Base-by-base conservation (phyloP, 1,140 invertebrate species). In the Ceratosolen solmsi region DNA sequence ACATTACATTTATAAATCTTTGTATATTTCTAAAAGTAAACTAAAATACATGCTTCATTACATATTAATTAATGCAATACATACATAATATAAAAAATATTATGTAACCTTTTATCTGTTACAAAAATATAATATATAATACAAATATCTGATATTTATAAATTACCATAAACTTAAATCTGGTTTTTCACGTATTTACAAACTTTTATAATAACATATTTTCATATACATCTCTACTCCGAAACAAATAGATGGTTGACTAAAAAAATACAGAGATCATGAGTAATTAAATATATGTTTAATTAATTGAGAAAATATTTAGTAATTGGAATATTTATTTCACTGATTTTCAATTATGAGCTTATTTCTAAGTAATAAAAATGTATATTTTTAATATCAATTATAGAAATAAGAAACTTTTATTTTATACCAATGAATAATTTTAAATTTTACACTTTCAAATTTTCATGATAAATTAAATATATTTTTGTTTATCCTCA, bases 251-350 rank as follows among this genome's bases (percentile, higher is more conserved):
- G 22, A 13, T 38, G 13, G 20, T 22, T 2, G 33, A 41, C 51
- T 71, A 5, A 27, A 58, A 79, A 79, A 72, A 38, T 70, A 77
- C 30, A 20, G 27, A 30, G 27, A 73, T 63, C 38, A 73, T n/a
- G 27, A 49, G 2, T 30, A 13, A 36, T n/a, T 73, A 63, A 72
- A 80, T 80, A 54, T 36, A 63, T 20, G 41, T 74, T 74, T 73
- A 60, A 5, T 68, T 38, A 68, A 27, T 41, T 81, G 46, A 56
- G 33, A 15, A 74, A 81, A 81, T 54, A 81, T 68, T 75, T 54
- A 27, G 7, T 54, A 54, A 36, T 13, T 73, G 27, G 3, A 65
- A 65, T 30, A 49, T 81, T 75, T 75, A 13, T n/a, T 25, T 27
- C 30, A 68, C 20, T 79, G 56, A 27, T 82, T 83, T 73, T 65